A percentile compares a stretch with the other conserved stretches of the same genome.
Evolutionary conservation across 2,797 vertebrate species (phyloP).

Genomic region (Dromococcyx pavoninus): DNA sequence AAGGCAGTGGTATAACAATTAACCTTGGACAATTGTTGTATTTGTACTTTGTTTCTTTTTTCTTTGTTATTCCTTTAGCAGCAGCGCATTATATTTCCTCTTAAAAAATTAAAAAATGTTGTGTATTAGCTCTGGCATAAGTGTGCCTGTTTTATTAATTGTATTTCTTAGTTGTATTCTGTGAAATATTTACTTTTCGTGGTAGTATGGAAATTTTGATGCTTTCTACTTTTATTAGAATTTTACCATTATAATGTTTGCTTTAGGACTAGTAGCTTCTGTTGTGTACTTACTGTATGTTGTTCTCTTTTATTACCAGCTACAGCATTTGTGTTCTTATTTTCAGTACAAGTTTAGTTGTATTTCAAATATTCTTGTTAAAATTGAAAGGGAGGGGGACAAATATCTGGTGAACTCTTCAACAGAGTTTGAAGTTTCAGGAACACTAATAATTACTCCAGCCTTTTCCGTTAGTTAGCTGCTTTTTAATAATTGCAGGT

Average conservation of each 20-base stretch:
- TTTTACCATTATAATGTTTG: not conserved
- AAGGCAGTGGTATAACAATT: constrained; percentile 2
- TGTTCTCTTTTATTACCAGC: not conserved
- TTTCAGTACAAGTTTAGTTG: not conserved
- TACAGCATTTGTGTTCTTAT: not conserved
- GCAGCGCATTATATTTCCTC: not conserved
- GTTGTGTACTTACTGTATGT: not conserved
- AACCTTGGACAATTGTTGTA: not conserved
- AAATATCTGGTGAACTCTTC: not conserved
- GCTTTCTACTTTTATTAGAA: not conserved
- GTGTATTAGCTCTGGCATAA: not conserved
- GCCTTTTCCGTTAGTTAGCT: not conserved
- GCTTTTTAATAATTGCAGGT: not conserved
- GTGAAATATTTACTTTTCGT: constrained; percentile 19
- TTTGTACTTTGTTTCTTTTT: constrained; percentile 38
- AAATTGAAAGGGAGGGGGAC: not conserved
- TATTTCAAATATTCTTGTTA: not conserved
- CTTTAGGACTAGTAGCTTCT: not conserved
- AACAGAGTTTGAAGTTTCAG: not conserved
- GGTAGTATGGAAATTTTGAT: not conserved
- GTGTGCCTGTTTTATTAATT: not conserved
- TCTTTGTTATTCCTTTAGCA: constrained; percentile 1
- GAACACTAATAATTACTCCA: not conserved
- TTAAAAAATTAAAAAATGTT: not conserved
- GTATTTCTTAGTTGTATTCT: not conserved